Evolutionary conservation across 2,888 invertebrate genomes (phyloP), one percentile per base, ranked within the genome.

Genomic region (Pammene aurita): DNA sequence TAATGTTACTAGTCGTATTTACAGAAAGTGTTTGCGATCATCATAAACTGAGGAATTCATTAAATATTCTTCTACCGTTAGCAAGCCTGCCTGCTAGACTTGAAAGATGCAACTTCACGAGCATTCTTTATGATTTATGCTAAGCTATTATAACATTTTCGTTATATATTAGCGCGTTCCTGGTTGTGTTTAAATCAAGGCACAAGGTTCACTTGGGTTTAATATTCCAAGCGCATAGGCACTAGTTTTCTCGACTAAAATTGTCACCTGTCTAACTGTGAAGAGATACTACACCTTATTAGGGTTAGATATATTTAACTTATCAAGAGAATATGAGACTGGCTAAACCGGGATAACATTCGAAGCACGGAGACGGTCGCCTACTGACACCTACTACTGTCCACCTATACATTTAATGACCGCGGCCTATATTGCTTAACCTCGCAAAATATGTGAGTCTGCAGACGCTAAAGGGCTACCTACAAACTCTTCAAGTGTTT

Each of bases 41-140:
- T 62, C 62, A 52, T 62, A 62, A 62, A 62, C 18, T 26, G 50
- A 50, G 50, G 62, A 62, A 62, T 62, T 62, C 50, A 41, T 62
- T 62, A 62, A 62, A 50, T 52, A 62, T 38, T 62, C 9, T 38
- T 62, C 9, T 41, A 52, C 62, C 38, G 62, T 62, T 62, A 62
- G 26, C 42, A 16, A 13, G 61, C 26, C 41, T 62, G 62, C 2
- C 2, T n/a, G 10, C 10, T 50, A n/a, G 50, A 61, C 18, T 48
- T 38, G 38, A 18, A 4, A 26, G 26, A 2, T 26, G 26, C 26
- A 50, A 35, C 18, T 9, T 18, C 42, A 16, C 41, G 35, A 61
- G 48, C 16, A 18, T 62, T 38, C 18, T 61, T 50, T 41, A 61
- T 18, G 38, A 13, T 61, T 61, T 50, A 34, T 34, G n/a, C 13